phyloP scores from a whole-genome alignment of 2,797 vertebrate genomes.

The Cephalopachus bancanus region DNA sequence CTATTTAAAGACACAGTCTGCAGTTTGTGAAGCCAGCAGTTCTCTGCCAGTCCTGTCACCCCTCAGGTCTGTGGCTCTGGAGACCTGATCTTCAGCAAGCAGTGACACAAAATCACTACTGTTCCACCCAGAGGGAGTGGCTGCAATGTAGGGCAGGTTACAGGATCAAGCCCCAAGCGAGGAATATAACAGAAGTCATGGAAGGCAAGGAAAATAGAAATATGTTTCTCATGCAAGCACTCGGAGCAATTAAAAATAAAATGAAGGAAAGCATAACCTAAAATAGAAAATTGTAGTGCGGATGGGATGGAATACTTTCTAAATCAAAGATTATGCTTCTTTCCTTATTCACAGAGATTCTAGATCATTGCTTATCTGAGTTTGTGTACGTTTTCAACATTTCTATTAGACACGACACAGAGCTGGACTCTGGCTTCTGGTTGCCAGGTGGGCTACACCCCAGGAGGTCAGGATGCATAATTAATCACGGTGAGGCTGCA shows the following conservation, averaged over 20 bases:
- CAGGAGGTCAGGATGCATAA: constrained; percentile 57
- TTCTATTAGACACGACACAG: constrained; percentile 51
- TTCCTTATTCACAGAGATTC: constrained; percentile 25
- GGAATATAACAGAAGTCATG: constrained; percentile 54
- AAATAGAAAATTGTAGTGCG: background rate
- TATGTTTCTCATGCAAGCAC: background rate
- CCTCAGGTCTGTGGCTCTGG: background rate
- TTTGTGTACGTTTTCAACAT: constrained; percentile 12
- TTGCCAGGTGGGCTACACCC: constrained; percentile 56
- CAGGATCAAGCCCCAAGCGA: background rate
- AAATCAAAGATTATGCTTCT: background rate
- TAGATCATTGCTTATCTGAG: constrained; percentile 19
- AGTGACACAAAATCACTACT: constrained; percentile 1
- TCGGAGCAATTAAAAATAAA: constrained; percentile 54
- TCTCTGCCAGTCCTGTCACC: background rate
- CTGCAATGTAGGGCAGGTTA: background rate
- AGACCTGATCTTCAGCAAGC: constrained; percentile 9
- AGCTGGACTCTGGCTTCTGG: constrained; percentile 64
- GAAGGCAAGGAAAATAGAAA: constrained; percentile 50
- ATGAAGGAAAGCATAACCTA: constrained; percentile 30
- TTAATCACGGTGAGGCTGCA: constrained; percentile 30
- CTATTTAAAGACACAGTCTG: constrained; percentile 66
- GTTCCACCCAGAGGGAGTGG: background rate
- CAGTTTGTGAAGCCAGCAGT: constrained; percentile 36
- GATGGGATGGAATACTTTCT: rapidly evolving